Conservation (phyloP, 2,888 invertebrate species). For the Hyposoter dolosus region DNA sequence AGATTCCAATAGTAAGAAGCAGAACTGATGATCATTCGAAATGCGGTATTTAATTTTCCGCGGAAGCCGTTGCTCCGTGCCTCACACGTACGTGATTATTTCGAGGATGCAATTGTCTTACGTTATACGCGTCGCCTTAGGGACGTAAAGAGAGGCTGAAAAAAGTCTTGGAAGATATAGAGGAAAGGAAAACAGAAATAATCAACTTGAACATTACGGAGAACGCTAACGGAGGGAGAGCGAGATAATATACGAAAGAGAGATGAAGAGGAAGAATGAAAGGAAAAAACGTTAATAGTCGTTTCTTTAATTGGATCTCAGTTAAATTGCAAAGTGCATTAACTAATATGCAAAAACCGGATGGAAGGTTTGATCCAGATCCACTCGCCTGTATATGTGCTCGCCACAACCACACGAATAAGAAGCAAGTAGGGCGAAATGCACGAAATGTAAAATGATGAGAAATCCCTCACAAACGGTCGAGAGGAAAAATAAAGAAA, state of each 20-base stretch:
- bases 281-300: constrained; percentile 55
- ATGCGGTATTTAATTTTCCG: constrained; percentile 42
- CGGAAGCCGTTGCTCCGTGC: constrained; percentile 12
- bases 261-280: background rate
- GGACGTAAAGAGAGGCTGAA: background rate
- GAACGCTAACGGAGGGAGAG: background rate
- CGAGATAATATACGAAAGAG: background rate
- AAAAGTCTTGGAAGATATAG: constrained; percentile 16
- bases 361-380: constrained; percentile 52
- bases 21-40: background rate
- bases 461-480: constrained; percentile 25
- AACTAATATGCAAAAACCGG: constrained; percentile 71
- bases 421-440: constrained; percentile 32
- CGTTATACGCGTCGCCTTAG: background rate
- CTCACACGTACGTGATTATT: background rate
- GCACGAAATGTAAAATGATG: constrained; percentile 43
- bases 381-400: background rate
- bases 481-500: constrained; percentile 1
- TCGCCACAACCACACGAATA: background rate
- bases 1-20: background rate
- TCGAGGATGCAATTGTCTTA: background rate
- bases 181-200: constrained; percentile 22
- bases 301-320: constrained; percentile 72
- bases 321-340: constrained; percentile 73
- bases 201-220: background rate